Evolutionary conservation across 2,113 vertebrate species (phyloP).

Genomic region (Pituophis catenifer): DNA sequence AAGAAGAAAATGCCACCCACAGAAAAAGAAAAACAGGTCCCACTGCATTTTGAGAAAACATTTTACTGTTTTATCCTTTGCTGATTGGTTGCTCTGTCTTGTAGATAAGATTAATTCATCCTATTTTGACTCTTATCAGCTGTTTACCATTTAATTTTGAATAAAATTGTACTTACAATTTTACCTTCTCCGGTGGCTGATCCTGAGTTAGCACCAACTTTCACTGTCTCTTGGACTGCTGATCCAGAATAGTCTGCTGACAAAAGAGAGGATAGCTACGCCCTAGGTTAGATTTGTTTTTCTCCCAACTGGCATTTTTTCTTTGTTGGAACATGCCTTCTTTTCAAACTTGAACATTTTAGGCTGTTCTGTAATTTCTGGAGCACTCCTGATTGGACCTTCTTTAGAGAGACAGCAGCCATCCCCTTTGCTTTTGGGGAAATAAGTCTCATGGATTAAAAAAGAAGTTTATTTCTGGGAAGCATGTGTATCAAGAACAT

Average conservation of each 20-base stretch:
- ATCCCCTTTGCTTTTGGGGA: not conserved
- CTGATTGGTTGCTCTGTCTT: not conserved
- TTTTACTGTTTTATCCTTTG: not conserved
- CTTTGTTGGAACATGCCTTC: not conserved
- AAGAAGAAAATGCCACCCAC: not conserved
- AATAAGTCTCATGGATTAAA: not conserved
- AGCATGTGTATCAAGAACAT: not conserved
- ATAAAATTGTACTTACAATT: not conserved
- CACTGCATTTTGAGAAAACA: not conserved
- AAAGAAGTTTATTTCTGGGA: not conserved
- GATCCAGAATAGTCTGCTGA: not conserved
- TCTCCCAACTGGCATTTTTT: not conserved
- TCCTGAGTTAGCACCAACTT: not conserved
- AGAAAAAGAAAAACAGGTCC: not conserved
- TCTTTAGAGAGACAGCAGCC: not conserved
- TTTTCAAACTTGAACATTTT: not conserved
- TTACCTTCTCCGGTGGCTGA: not conserved
- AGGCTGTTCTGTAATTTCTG: not conserved
- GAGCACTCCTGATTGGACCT: not conserved
- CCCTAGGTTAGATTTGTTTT: not conserved
- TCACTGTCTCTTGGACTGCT: not conserved
- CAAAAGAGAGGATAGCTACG: not conserved
- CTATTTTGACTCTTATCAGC: not conserved
- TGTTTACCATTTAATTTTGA: not conserved
- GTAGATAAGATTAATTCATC: not conserved